These are phyloP conservation scores for Gallinago nigripennis DNA, from an alignment of 2,797 vertebrate species.

Conservation along the genomic window DNA sequence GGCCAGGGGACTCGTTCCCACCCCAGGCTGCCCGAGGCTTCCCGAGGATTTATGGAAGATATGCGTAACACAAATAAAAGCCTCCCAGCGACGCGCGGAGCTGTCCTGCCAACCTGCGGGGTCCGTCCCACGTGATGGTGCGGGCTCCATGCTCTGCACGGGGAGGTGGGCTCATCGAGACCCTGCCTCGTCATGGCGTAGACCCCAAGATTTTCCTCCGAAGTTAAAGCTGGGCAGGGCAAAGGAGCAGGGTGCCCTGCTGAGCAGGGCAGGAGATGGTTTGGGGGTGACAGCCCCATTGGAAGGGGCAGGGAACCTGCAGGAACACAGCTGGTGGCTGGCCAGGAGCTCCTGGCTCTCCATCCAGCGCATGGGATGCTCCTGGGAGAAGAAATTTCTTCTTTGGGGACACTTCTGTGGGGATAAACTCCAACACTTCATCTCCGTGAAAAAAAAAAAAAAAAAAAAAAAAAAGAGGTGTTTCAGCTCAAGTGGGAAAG, in stretches of 20 bases:
- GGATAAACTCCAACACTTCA: not conserved
- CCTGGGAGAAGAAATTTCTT: not conserved
- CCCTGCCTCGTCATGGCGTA: fast-evolving
- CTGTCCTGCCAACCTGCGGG: not conserved
- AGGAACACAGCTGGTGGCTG: not conserved
- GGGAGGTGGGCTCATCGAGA: not conserved
- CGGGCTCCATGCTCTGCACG: not conserved
- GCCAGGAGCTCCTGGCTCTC: not conserved
- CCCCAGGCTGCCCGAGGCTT: not conserved
- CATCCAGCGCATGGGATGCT: not conserved
- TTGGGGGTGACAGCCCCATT: not conserved
- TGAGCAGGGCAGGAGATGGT: not conserved
- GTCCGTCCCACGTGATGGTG: not conserved
- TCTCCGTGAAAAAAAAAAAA: not conserved
- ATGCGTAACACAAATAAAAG: constrained; percentile 56
- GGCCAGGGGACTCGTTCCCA: not conserved
- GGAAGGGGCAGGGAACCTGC: not conserved
- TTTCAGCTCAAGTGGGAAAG: not conserved
- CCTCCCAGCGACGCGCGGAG: not conserved
- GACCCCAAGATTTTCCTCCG: not conserved
- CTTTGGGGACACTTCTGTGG: not conserved
- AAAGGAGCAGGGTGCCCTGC: not conserved
- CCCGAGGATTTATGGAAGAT: constrained; percentile 9
- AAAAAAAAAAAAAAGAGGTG: not conserved
- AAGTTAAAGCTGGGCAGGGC: not conserved